A percentile compares a stretch with the other conserved stretches of the same genome.
These are phyloP conservation scores for Loripinus fragilis DNA, from an alignment of 2,888 invertebrate species.

Conservation along the genomic window DNA sequence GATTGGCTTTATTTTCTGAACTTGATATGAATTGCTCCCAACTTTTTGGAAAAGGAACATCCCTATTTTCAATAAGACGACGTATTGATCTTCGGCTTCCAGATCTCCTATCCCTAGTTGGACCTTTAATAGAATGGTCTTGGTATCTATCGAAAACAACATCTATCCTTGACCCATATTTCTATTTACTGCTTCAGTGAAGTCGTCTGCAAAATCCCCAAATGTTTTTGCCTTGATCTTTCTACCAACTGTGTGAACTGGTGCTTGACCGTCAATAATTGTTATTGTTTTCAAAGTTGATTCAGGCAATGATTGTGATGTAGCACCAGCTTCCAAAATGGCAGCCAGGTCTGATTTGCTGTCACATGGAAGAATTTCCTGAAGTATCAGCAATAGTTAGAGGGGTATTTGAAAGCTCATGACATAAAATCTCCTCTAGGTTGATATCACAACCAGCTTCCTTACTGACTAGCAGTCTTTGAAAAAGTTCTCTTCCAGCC, in stretches of 20 bases:
- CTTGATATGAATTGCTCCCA: constrained; percentile 4
- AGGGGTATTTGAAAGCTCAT: no score
- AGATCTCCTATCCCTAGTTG: constrained; percentile 11
- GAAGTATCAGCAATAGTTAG: no score
- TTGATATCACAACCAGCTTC: no score
- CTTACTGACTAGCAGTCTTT: neutral
- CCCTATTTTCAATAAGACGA: constrained; percentile 1
- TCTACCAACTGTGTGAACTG: neutral
- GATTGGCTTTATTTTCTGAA: no score
- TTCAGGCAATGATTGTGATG: constrained; percentile 7
- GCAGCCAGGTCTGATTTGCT: constrained; percentile 1
- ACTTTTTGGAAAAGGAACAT: constrained; percentile 6
- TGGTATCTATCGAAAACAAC: no score
- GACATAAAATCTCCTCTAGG: no score
- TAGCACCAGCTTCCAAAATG: constrained; percentile 7
- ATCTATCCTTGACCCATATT: no score
- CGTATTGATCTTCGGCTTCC: constrained; percentile 4
- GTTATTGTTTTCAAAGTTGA: no score
- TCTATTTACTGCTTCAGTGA: neutral
- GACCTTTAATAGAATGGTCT: neutral
- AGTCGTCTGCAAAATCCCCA: constrained; percentile 7
- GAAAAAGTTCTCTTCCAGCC: neutral
- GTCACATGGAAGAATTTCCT: neutral
- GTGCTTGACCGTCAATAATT: no score
- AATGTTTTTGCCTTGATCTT: constrained; percentile 5